A percentile compares a stretch with the other conserved stretches of the same genome.
Conservation (phyloP, 2,797 vertebrate species). For the Acanthurus tractus region DNA sequence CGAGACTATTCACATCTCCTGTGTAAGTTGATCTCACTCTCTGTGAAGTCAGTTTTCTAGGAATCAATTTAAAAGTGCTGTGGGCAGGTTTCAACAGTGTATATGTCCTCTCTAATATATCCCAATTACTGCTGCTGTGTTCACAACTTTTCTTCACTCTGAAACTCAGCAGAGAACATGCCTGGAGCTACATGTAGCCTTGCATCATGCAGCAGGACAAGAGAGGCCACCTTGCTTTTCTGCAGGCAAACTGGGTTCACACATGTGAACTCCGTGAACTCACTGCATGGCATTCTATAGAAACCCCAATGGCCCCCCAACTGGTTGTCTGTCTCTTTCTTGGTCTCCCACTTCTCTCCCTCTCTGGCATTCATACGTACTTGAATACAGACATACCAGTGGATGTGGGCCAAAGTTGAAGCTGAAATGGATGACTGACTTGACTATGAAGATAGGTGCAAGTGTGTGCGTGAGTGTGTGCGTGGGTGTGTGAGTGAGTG, state of each 20-base stretch:
- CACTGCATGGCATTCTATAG: slow-evolving; percentile 64
- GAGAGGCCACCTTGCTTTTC: slow-evolving; percentile 63
- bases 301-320: slow-evolving; percentile 68
- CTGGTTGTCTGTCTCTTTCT: slow-evolving; percentile 56
- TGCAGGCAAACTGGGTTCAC: slow-evolving; percentile 61
- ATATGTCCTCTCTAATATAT: slow-evolving; percentile 35
- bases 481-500: neutral
- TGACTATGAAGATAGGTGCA: slow-evolving; percentile 61
- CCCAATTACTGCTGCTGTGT: slow-evolving; percentile 18
- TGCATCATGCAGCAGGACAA: slow-evolving; percentile 66
- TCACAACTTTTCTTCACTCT: slow-evolving; percentile 34
- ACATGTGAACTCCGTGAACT: slow-evolving; percentile 73
- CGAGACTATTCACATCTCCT: slow-evolving; percentile 24
- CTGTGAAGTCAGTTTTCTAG: slow-evolving; percentile 30
- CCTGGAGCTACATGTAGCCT: slow-evolving; percentile 55
- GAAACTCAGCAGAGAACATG: slow-evolving; percentile 62
- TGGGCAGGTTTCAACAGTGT: slow-evolving; percentile 49
- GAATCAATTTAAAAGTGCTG: slow-evolving; percentile 37
- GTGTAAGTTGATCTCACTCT: slow-evolving; percentile 25
- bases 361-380: slow-evolving; percentile 70
- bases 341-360: slow-evolving; percentile 56
- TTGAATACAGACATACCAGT: slow-evolving; percentile 69
- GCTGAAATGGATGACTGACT: slow-evolving; percentile 73
- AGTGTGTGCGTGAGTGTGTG: slow-evolving; percentile 17
- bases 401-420: slow-evolving; percentile 79